phyloP scores from a whole-genome alignment of 1,140 invertebrate genomes.

The Cotesia vestalis region DNA sequence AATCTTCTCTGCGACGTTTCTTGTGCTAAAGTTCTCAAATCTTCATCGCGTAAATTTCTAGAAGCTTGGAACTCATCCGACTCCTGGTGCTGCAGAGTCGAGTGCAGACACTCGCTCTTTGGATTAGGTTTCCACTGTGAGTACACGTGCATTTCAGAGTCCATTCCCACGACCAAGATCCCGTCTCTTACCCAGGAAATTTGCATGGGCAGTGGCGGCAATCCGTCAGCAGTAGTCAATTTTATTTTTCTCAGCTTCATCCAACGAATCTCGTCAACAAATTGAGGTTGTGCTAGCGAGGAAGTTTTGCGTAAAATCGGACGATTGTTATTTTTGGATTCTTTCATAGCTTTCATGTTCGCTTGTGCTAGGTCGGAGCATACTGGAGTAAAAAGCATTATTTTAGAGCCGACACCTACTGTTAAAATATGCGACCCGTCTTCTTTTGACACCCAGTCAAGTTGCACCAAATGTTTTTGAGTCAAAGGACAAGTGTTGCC shows the following conservation, averaged over 20 bases:
- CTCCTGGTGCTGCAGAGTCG: constrained; percentile 63
- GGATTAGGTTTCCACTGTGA: constrained; percentile 93
- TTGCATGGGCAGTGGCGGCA: constrained; percentile 96
- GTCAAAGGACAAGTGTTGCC: constrained; percentile 89
- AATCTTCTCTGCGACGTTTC: constrained; percentile 75
- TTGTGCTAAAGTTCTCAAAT: constrained; percentile 77
- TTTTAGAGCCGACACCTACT: constrained; percentile 93
- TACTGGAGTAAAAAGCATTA: constrained; percentile 84
- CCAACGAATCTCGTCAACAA: constrained; percentile 91
- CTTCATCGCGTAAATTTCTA: constrained; percentile 81
- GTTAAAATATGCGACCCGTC: constrained; percentile 98
- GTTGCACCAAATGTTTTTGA: constrained; percentile 88
- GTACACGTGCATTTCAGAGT: constrained; percentile 99
- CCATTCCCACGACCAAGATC: constrained; percentile 97
- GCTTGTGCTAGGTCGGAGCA: constrained; percentile 91
- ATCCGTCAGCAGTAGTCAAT: constrained; percentile 91
- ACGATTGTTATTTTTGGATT: constrained; percentile 79
- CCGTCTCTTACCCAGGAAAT: constrained; percentile 98
- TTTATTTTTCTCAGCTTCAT: constrained; percentile 94
- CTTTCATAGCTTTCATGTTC: constrained; percentile 88
- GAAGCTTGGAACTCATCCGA: constrained; percentile 76
- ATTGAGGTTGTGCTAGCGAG: constrained; percentile 83
- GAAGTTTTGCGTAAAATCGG: constrained; percentile 87
- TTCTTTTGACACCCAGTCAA: constrained; percentile 99
- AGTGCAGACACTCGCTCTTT: constrained; percentile 63